phyloP scores from a whole-genome alignment of 2,113 vertebrate genomes.

The Brachypteracias leptosomus region DNA sequence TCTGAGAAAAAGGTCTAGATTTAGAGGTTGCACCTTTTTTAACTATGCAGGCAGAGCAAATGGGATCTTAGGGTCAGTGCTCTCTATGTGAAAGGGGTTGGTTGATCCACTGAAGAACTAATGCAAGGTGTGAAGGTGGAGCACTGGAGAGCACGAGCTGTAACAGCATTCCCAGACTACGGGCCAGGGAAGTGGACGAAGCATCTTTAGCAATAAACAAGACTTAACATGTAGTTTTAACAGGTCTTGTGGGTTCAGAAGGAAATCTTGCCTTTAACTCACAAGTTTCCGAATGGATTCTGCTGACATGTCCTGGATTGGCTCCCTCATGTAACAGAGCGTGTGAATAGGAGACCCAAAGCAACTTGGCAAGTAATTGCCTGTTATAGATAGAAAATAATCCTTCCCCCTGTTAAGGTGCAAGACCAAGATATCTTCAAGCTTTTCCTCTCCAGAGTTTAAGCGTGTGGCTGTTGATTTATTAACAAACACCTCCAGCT shows the following conservation, averaged over 20 bases:
- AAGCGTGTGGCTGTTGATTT: constrained; percentile 86
- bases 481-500: constrained; percentile 94
- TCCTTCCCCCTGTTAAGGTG: constrained; percentile 92
- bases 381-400: constrained; percentile 90
- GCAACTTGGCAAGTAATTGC: constrained; percentile 94
- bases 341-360: constrained; percentile 86
- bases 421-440: constrained; percentile 95
- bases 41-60: neutral
- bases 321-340: constrained; percentile 85
- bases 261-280: constrained; percentile 58
- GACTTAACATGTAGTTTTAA: neutral
- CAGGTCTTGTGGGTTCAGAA: neutral
- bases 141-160: neutral
- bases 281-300: constrained; percentile 82
- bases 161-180: neutral
- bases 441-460: constrained; percentile 84
- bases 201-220: neutral
- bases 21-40: neutral
- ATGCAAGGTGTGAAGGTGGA: neutral
- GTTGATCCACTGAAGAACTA: neutral
- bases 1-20: neutral
- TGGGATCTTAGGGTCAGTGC: neutral
- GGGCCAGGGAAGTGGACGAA: neutral
- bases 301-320: constrained; percentile 86
- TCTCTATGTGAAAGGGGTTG: neutral